Evolutionary conservation across 2,797 vertebrate genomes (phyloP).

Genomic region (Scarus forsteni): DNA sequence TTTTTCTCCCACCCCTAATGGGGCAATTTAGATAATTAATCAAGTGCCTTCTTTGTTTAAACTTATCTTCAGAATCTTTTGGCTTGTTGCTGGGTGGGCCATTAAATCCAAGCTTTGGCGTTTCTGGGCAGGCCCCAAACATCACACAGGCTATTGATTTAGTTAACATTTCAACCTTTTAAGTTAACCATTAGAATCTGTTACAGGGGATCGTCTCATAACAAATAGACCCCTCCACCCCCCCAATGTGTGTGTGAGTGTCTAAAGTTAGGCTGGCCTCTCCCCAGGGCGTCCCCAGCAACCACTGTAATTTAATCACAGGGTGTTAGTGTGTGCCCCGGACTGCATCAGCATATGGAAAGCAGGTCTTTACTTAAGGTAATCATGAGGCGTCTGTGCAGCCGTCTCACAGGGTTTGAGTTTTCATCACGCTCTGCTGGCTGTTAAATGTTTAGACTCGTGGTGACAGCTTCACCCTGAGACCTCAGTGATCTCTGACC

Average conservation of each 20-base stretch:
- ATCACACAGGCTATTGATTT: conserved; percentile 32
- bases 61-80: not conserved
- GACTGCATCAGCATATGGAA: conserved; percentile 79
- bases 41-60: not conserved
- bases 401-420: conserved; percentile 37
- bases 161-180: conserved; percentile 62
- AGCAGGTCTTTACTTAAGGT: conserved; percentile 76
- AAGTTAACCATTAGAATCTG: conserved; percentile 58
- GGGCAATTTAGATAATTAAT: not conserved
- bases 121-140: conserved; percentile 38
- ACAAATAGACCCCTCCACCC: conserved; percentile 14
- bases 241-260: not conserved
- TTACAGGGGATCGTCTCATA: conserved; percentile 6
- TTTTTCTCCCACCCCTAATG: no score
- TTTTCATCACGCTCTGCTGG: conserved; percentile 72
- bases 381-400: conserved; percentile 54
- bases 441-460: conserved; percentile 77
- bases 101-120: conserved; percentile 13
- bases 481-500: conserved; percentile 83
- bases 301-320: conserved; percentile 64
- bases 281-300: conserved; percentile 43
- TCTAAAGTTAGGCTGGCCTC: conserved; percentile 39
- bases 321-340: conserved; percentile 59
- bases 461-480: conserved; percentile 77
- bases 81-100: not conserved